Percentiles rank a stretch among this genome's conserved stretches.
These are phyloP conservation scores for Smutsia temminckii DNA, from an alignment of 2,797 vertebrate genomes.

Conservation along the genomic window DNA sequence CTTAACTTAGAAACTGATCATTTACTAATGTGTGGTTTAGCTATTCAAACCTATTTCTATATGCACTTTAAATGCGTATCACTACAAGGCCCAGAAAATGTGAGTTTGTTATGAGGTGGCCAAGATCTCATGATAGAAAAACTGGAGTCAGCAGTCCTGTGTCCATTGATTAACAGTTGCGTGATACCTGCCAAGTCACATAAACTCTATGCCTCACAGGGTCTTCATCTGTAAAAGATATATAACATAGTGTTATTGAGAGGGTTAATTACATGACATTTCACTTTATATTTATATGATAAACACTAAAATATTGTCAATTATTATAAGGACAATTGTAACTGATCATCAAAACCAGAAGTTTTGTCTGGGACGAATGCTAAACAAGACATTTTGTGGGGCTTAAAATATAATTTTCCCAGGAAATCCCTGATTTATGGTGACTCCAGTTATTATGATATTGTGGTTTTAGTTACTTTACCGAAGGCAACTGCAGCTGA, in stretches of 20 bases:
- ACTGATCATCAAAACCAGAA: neutral
- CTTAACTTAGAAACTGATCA: neutral
- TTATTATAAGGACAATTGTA: neutral
- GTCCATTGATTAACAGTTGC: neutral
- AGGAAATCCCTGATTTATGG: neutral
- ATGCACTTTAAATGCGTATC: neutral
- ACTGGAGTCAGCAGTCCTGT: neutral
- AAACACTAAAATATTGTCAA: conserved; percentile 8
- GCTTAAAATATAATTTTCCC: neutral
- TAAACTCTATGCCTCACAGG: neutral
- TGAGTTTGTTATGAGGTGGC: neutral
- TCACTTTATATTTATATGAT: neutral
- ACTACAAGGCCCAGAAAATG: neutral
- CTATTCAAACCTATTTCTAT: neutral
- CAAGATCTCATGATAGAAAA: neutral
- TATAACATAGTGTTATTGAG: neutral
- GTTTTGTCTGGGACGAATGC: neutral
- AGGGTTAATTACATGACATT: neutral
- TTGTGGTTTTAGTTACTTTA: neutral
- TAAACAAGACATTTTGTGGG: neutral
- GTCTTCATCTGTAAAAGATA: neutral
- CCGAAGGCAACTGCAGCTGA: neutral
- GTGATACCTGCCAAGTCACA: neutral
- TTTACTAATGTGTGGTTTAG: neutral
- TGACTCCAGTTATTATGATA: neutral